Evolutionary conservation across 2,113 vertebrate genomes (phyloP).

Genomic region (Cochlearius cochlearius): DNA sequence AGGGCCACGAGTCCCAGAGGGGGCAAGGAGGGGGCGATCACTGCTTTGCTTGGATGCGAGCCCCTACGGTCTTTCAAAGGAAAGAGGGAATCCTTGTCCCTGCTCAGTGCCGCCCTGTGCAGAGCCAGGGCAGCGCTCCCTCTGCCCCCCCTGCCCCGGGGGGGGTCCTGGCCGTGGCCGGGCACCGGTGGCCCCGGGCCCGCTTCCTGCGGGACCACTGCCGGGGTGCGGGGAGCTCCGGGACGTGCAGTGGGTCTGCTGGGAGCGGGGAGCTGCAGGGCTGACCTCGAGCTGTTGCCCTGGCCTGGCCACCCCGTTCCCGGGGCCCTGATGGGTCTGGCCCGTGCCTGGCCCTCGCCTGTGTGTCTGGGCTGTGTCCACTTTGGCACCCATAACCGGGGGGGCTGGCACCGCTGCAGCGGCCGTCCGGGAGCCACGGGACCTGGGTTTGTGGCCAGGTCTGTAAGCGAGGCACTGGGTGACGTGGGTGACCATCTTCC

Average conservation of each 20-base stretch:
- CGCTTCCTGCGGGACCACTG: rapidly evolving
- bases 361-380: neutral
- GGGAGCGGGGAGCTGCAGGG: neutral
- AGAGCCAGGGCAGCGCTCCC: neutral
- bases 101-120: neutral
- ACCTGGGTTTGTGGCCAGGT: neutral
- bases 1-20: neutral
- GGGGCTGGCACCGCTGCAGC: neutral
- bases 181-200: neutral
- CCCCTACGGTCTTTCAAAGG: neutral
- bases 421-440: neutral
- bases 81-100: neutral
- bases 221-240: rapidly evolving
- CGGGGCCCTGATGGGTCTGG: neutral
- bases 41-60: neutral
- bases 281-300: neutral
- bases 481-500: neutral
- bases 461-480: neutral
- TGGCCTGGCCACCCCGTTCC: neutral
- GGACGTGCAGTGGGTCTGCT: rapidly evolving
- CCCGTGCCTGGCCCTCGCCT: neutral
- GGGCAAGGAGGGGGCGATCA: neutral
- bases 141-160: neutral
- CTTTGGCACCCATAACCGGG: neutral
- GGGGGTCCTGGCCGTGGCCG: rapidly evolving